These are phyloP conservation scores for Esox niger DNA, from an alignment of 2,113 vertebrate species.

Conservation along the genomic window DNA sequence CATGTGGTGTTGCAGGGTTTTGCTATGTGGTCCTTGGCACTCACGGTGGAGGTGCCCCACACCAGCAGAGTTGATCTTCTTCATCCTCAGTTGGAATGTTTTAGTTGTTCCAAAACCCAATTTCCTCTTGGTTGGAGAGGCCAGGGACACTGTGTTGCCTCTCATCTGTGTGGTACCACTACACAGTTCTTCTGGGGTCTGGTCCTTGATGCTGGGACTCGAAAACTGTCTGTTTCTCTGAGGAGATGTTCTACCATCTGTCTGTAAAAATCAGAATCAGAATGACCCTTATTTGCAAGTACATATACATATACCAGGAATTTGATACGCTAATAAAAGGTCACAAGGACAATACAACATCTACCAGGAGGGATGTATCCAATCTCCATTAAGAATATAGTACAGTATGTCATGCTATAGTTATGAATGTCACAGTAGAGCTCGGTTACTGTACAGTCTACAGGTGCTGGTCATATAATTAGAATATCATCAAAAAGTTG, in stretches of 20 bases:
- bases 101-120: slow-evolving; percentile 83
- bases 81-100: slow-evolving; percentile 80
- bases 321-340: too few relatives aligned
- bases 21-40: slow-evolving; percentile 59
- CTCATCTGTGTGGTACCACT: background rate
- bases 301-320: too few relatives aligned
- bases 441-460: too few relatives aligned
- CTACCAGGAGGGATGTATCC: too few relatives aligned
- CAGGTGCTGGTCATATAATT: too few relatives aligned
- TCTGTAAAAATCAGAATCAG: too few relatives aligned
- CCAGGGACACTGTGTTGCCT: slow-evolving; percentile 41
- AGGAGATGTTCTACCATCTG: background rate
- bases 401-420: too few relatives aligned
- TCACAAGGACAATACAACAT: too few relatives aligned
- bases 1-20: background rate
- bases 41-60: slow-evolving; percentile 68
- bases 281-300: too few relatives aligned
- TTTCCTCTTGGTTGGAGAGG: slow-evolving; percentile 59
- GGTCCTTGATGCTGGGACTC: slow-evolving; percentile 27
- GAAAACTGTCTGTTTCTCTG: slow-evolving; percentile 19
- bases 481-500: too few relatives aligned
- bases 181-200: background rate
- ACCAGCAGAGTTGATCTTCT: slow-evolving; percentile 67
- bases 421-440: too few relatives aligned
- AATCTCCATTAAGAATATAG: too few relatives aligned